Base-by-base conservation (phyloP, 1,140 invertebrate species). In the Trichonephila inaurata region DNA sequence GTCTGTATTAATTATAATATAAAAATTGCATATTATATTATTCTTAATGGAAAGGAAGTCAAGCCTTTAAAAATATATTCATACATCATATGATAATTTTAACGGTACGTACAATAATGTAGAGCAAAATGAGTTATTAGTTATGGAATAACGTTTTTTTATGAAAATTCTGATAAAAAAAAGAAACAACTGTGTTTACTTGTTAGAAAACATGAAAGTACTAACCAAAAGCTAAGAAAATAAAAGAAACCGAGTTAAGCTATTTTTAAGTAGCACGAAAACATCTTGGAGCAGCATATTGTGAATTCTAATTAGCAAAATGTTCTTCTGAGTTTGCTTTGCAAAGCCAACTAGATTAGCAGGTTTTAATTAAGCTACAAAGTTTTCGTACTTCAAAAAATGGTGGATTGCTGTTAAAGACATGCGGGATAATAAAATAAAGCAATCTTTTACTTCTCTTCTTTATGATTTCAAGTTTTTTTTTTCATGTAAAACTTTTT, bases 301-400 rank as follows among this genome's bases (percentile, higher is more conserved):
- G 24, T 77, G 72, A 77, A 77, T 77, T 40, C 72, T 77, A 77
- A 77, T 77, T 77, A 77, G 28, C 28, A 28, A 69, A 77, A 77
- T 77, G 18, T 69, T 24, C 28, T 33, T 33, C 6, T 33, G 33
- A 5, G 12, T 18, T 16, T 16, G 28, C 72, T 77, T 77, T 33
- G 72, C 33, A 77, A 33, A 77, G 33, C 72, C 24, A 18, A 77
- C 72, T 77, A 33, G 72, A 40, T 77, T 33, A 77, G 24, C 72
- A 77, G 72, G 33, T 77, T 77, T 77, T 77, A 77, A 77, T 77
- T 77, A 77, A 77, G 28, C 28, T 28, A 77, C 72, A 77, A 77
- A 77, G 33, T 33, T 40, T 40, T 77, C 33, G 28, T 77, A 28
- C 18, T 18, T 18, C 4, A 33, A 77, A 77, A 77, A 18, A 77